Evolutionary conservation across 1,140 invertebrate species (phyloP), one percentile per base, ranked within the genome.

Genomic region (Acromyrmex charruanus): DNA sequence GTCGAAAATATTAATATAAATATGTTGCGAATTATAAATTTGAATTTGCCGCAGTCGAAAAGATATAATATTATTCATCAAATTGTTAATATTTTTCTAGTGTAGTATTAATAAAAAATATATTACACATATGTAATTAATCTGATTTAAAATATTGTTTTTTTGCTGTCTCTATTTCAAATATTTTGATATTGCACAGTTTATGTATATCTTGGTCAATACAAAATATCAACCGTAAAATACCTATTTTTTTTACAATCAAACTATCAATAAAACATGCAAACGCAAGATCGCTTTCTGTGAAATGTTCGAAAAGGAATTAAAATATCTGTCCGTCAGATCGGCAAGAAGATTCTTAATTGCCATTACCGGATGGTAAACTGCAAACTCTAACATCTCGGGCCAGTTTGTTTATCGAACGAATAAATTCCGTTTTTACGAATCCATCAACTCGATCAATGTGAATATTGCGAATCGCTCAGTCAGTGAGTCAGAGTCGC

Each of bases 231-330:
- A 79, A 31, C 59, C 59, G 25, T 49, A 55, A 88, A 77, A 59
- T 61, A 55, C 44, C 58, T 49, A 35, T 75, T 39, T 28, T 28
- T 31, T 51, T 55, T 1, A 9, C 21, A n/a, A 35, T 71, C 61
- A 51, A 51, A 55, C 66, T 69, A 75, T 55, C 77, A 59, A 59
- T 49, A 86, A 89, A 53, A 49, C 68, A 77, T 65, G 79, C 69
- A 82, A 89, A 88, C 69, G n/a, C 77, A 55, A 87, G 85, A 91
- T 85, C 85, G 53, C 74, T 80, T 90, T 90, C 80, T 53, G 51
- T 68, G 65, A 88, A 87, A 88, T 69, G 28, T 66, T 44, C 16
- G 31, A 55, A 72, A 88, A 88, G 74, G 53, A 86, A 39, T 39
- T 39, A 39, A 91, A 90, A 90, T 88, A 66, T 31, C 69, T 88